Evolutionary conservation across 2,888 invertebrate species (phyloP).

Genomic region (Erebia epiphron): DNA sequence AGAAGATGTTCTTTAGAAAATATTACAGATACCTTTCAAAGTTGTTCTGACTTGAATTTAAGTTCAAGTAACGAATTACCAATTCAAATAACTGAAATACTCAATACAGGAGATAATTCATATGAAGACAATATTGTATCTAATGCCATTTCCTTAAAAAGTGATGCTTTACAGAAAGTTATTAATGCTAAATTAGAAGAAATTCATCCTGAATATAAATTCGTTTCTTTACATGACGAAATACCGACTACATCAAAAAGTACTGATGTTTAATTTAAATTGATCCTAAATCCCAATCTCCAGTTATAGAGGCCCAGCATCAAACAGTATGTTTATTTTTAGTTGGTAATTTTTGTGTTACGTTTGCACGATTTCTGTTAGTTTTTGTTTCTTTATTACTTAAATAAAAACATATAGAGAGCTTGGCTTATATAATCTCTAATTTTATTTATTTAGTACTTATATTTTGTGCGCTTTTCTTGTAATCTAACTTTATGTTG

Average conservation of each 20-base stretch:
- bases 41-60: slow-evolving; percentile 53
- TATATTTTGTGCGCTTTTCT: slow-evolving; percentile 5
- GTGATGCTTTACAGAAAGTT: slow-evolving; percentile 68
- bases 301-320: slow-evolving; percentile 46
- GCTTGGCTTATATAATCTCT: slow-evolving; percentile 6
- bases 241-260: slow-evolving; percentile 66
- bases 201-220: slow-evolving; percentile 73
- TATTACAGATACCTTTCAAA: slow-evolving; percentile 59
- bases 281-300: slow-evolving; percentile 30
- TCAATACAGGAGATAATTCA: slow-evolving; percentile 51
- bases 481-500: background rate
- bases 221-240: slow-evolving; percentile 65
- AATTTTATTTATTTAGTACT: background rate
- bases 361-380: slow-evolving; percentile 42
- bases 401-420: background rate
- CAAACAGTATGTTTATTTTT: slow-evolving; percentile 71
- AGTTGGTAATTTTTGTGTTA: slow-evolving; percentile 51
- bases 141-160: slow-evolving; percentile 67
- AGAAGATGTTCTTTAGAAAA: slow-evolving; percentile 65
- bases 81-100: slow-evolving; percentile 45
- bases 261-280: slow-evolving; percentile 69
- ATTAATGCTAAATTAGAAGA: slow-evolving; percentile 74
- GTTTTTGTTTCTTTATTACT: background rate
- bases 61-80: slow-evolving; percentile 33
- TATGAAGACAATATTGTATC: slow-evolving; percentile 54